A percentile compares a stretch with the other conserved stretches of the same genome.
These are phyloP conservation scores for western clawed frog (Xenopus tropicalis) DNA, from an alignment of 2,113 vertebrate species.

Conservation along the genomic window DNA sequence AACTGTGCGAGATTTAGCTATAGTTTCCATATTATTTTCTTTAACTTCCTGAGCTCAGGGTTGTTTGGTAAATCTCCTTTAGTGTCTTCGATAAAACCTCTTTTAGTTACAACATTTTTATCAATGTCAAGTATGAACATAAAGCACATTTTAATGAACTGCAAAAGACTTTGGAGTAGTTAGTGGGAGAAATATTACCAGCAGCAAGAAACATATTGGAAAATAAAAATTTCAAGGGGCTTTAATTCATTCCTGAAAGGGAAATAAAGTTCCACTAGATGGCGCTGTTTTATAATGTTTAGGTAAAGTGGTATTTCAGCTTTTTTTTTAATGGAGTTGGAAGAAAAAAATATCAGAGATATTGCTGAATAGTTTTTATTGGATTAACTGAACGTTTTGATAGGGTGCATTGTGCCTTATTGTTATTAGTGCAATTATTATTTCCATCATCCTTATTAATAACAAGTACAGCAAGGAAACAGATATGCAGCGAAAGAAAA, in stretches of 20 bases:
- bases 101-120: slow-evolving; percentile 38
- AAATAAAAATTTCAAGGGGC: slow-evolving; percentile 40
- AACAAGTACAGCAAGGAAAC: slow-evolving; percentile 22
- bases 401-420: slow-evolving; percentile 42
- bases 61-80: slow-evolving; percentile 37
- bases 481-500: slow-evolving; percentile 2
- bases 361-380: slow-evolving; percentile 20
- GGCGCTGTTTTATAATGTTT: slow-evolving; percentile 52
- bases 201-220: slow-evolving; percentile 45
- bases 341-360: neutral
- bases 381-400: slow-evolving; percentile 37
- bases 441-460: slow-evolving; percentile 36
- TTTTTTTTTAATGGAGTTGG: neutral
- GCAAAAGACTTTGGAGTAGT: slow-evolving; percentile 38
- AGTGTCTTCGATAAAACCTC: slow-evolving; percentile 40
- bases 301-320: neutral
- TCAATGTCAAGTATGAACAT: slow-evolving; percentile 43
- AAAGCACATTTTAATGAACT: slow-evolving; percentile 46
- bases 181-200: slow-evolving; percentile 40
- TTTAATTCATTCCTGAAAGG: slow-evolving; percentile 20
- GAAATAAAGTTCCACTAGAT: slow-evolving; percentile 44
- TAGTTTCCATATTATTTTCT: slow-evolving; percentile 18
- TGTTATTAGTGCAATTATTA: slow-evolving; percentile 42
- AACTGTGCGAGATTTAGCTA: slow-evolving; percentile 6
- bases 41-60: slow-evolving; percentile 11